These are phyloP conservation scores for Basileuterus tristriatus DNA, from an alignment of 2,797 vertebrate species.

Conservation along the genomic window DNA sequence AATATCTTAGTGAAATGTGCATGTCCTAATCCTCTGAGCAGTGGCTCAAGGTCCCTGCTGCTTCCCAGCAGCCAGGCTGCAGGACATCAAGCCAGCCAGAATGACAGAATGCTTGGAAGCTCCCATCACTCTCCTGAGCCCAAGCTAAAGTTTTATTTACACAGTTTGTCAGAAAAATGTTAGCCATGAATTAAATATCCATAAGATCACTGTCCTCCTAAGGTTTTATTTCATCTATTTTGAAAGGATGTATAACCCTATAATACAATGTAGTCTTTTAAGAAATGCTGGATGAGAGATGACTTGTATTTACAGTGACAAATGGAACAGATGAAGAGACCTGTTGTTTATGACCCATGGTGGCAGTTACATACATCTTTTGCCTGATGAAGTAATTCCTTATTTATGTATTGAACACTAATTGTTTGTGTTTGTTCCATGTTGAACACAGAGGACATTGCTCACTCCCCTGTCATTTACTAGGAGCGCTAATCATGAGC, in stretches of 20 bases:
- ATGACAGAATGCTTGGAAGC: constrained; percentile 43
- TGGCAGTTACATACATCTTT: neutral
- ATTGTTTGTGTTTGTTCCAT: neutral
- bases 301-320: neutral
- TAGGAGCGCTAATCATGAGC: neutral
- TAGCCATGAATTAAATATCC: neutral
- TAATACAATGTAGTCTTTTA: constrained; percentile 2
- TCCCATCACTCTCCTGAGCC: neutral
- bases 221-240: neutral
- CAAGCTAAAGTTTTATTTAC: constrained; percentile 7
- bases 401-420: neutral
- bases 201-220: neutral
- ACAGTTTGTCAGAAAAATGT: constrained; percentile 1
- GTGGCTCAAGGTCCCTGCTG: neutral
- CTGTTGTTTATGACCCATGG: neutral
- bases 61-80: neutral
- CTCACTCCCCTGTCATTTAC: neutral
- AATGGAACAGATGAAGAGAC: constrained; percentile 44
- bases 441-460: neutral
- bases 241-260: neutral
- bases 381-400: neutral
- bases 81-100: neutral
- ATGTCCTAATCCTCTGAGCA: neutral
- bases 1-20: neutral
- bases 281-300: neutral